These are phyloP conservation scores for Phacellophora camtschatica DNA, from an alignment of 30 jellyfish, hydroid and myxozoan genomes.

Conservation along the genomic window DNA sequence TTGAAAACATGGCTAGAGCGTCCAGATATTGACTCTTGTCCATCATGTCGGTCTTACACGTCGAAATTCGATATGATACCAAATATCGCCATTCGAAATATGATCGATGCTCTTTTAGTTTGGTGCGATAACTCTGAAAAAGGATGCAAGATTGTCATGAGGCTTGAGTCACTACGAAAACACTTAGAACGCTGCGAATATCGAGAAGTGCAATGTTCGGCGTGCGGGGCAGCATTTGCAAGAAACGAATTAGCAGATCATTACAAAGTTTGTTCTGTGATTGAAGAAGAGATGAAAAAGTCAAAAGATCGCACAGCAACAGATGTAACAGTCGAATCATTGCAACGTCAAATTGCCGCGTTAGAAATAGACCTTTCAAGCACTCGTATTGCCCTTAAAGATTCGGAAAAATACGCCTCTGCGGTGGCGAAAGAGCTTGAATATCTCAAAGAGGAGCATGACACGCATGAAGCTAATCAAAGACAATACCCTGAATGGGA, in stretches of 20 bases:
- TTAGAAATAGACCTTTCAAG: conserved; percentile 74
- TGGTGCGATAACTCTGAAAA: conserved; percentile 85
- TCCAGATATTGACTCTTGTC: conserved; percentile 93
- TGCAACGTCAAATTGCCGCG: conserved; percentile 77
- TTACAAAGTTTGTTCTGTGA: conserved; percentile 64
- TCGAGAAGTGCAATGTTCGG: conserved; percentile 85
- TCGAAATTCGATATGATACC: conserved; percentile 87
- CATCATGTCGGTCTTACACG: conserved; percentile 82
- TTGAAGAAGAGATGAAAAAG: conserved; percentile 61
- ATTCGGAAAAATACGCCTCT: conserved; percentile 64
- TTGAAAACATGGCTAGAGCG: conserved; percentile 82
- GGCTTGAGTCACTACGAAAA: conserved; percentile 60
- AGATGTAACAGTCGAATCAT: conserved; percentile 65
- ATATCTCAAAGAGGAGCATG: conserved; percentile 69
- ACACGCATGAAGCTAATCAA: conserved; percentile 50
- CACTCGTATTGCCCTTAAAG: conserved; percentile 66
- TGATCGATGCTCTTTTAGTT: conserved; percentile 66
- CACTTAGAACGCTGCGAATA: conserved; percentile 79
- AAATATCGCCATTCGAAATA: conserved; percentile 72
- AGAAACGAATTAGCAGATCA: conserved; percentile 80
- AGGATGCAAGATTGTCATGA: conserved; percentile 85
- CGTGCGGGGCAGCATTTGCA: conserved; percentile 68
- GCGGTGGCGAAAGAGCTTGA: conserved; percentile 64
- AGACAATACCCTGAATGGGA: conserved; percentile 84
- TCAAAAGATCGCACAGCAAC: conserved; percentile 12